Conservation (phyloP, 2,888 invertebrate genomes). For the Heliconius cydno region DNA sequence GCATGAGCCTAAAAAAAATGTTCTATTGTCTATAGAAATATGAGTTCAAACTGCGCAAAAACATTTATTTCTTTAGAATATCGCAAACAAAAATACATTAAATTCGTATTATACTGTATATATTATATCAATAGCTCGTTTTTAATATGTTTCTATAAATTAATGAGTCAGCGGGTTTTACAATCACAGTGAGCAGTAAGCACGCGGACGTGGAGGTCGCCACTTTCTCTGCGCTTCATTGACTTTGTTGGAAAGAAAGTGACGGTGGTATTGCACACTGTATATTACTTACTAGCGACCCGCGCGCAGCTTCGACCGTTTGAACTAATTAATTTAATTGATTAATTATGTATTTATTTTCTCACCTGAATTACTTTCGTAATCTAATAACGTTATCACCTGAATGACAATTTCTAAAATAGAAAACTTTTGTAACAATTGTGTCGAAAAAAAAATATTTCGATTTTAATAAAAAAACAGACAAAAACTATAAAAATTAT, state of each 20-base stretch:
- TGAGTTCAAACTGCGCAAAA: neutral
- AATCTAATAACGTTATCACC: too few species aligned
- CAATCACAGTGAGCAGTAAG: slow-evolving; percentile 62
- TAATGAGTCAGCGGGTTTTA: slow-evolving; percentile 77
- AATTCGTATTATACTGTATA: neutral
- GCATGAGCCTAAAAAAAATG: too few species aligned
- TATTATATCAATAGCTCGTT: neutral
- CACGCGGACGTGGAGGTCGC: slow-evolving; percentile 77
- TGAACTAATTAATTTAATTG: too few species aligned
- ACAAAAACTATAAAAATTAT: too few species aligned
- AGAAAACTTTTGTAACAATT: too few species aligned
- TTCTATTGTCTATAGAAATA: neutral
- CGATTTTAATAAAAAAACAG: too few species aligned
- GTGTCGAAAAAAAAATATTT: too few species aligned
- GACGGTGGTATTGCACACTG: slow-evolving; percentile 70
- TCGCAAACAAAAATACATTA: neutral
- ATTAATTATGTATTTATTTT: too few species aligned
- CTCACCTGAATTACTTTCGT: too few species aligned
- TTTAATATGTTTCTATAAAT: slow-evolving; percentile 9
- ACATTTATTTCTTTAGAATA: neutral
- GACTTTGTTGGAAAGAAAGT: slow-evolving; percentile 80
- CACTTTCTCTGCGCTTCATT: slow-evolving; percentile 82
- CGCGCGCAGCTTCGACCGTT: too few species aligned
- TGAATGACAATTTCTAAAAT: too few species aligned
- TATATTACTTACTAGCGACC: slow-evolving; percentile 45